phyloP scores from a whole-genome alignment of 2,888 invertebrate genomes.

The Archips crataeganus region DNA sequence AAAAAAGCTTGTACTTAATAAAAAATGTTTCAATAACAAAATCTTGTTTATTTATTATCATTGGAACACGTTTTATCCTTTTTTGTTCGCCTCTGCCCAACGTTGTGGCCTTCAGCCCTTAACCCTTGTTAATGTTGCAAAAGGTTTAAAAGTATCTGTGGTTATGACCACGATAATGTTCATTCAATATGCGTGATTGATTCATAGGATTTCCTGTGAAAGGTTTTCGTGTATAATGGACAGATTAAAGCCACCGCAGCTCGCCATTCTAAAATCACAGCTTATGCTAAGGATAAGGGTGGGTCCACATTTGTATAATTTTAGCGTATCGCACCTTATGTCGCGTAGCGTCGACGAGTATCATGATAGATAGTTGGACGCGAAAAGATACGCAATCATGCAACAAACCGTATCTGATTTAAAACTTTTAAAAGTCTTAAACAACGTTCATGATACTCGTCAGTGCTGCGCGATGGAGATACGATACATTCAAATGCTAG shows the following conservation, averaged over 20 bases:
- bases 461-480: no score
- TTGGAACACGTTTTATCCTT: not conserved
- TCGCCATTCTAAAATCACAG: slow-evolving; percentile 16
- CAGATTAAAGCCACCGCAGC: slow-evolving; percentile 24
- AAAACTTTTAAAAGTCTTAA: no score
- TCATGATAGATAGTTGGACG: no score
- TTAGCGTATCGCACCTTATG: no score
- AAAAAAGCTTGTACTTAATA: no score
- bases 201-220: slow-evolving; percentile 35
- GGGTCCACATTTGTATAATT: not conserved
- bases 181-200: slow-evolving; percentile 37
- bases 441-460: no score
- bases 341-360: no score
- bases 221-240: slow-evolving; percentile 35
- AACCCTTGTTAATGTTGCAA: slow-evolving; percentile 38
- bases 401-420: no score
- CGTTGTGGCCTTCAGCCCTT: not conserved
- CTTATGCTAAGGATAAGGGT: not conserved
- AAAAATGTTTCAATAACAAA: no score
- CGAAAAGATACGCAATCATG: no score
- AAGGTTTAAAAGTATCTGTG: slow-evolving; percentile 37
- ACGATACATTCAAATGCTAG: no score
- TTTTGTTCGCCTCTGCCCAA: not conserved
- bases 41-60: no score
- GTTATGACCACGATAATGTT: slow-evolving; percentile 31